Percentiles rank a stretch among this genome's conserved stretches.
Evolutionary conservation across 2,113 vertebrate species (phyloP).

Genomic region (Semnopithecus entellus): DNA sequence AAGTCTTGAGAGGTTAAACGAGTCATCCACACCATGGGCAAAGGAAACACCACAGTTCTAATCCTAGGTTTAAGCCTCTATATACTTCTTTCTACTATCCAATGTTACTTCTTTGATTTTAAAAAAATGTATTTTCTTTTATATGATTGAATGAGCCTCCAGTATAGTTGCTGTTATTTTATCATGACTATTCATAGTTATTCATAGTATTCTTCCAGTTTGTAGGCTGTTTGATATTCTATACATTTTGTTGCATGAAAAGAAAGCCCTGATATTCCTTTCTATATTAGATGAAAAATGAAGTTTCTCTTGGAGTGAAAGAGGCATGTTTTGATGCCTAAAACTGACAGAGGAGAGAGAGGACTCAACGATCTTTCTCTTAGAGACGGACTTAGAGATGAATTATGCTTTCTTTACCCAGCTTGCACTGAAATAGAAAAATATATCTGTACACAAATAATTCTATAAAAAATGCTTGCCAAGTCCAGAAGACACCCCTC

Average conservation of each 20-base stretch:
- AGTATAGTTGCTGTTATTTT: neutral
- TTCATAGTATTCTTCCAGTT: neutral
- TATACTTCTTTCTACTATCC: neutral
- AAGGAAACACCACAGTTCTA: neutral
- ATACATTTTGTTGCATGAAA: neutral
- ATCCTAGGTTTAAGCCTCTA: neutral
- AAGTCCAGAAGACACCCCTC: slow-evolving; percentile 50
- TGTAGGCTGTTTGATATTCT: neutral
- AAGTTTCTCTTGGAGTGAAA: slow-evolving; percentile 34
- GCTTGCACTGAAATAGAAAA: slow-evolving; percentile 50
- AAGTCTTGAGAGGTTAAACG: neutral
- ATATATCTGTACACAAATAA: slow-evolving; percentile 32
- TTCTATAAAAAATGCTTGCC: slow-evolving; percentile 51
- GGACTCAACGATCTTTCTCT: neutral
- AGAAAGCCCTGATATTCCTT: neutral
- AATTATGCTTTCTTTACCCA: slow-evolving; percentile 4
- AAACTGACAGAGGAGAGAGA: neutral
- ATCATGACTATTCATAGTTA: neutral
- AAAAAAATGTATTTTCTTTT: neutral
- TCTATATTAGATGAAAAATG: slow-evolving; percentile 28
- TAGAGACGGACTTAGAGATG: slow-evolving; percentile 14
- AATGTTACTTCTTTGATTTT: neutral
- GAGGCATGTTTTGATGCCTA: slow-evolving; percentile 50
- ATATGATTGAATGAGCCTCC: neutral
- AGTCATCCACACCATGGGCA: neutral